A percentile compares a stretch with the other conserved stretches of the same genome.
Conservation (phyloP, 2,113 vertebrate species). For the Bufo gargarizans region DNA sequence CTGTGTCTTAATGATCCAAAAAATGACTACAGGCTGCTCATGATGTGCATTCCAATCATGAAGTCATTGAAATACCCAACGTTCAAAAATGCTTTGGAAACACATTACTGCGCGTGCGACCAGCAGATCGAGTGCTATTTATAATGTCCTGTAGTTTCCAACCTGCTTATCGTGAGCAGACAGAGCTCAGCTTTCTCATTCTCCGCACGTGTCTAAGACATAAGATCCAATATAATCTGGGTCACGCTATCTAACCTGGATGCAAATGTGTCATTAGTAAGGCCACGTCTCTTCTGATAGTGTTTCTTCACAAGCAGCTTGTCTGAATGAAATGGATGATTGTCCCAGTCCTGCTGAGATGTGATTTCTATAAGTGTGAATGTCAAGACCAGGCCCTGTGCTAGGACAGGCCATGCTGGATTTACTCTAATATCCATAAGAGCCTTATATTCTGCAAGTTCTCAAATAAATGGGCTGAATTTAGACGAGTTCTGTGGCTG, state of each 20-base stretch:
- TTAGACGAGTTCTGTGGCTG: background rate
- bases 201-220: conserved; percentile 10
- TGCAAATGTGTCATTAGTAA: conserved; percentile 18
- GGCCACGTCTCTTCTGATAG: background rate
- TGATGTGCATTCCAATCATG: background rate
- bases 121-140: background rate
- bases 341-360: background rate
- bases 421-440: background rate
- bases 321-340: background rate
- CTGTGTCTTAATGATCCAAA: background rate
- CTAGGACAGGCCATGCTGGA: background rate
- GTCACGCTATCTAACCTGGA: conserved; percentile 20
- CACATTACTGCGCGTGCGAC: background rate
- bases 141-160: conserved; percentile 27
- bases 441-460: background rate
- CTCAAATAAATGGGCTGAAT: conserved; percentile 6
- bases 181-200: conserved; percentile 12
- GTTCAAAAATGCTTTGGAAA: background rate
- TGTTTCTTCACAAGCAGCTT: background rate
- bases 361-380: background rate
- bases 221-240: conserved; percentile 26
- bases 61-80: background rate
- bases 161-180: background rate
- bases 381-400: background rate
- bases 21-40: background rate